A percentile compares a stretch with the other conserved stretches of the same genome.
Evolutionary conservation across 2,113 vertebrate species (phyloP).

Genomic region (Phocoena sinus): DNA sequence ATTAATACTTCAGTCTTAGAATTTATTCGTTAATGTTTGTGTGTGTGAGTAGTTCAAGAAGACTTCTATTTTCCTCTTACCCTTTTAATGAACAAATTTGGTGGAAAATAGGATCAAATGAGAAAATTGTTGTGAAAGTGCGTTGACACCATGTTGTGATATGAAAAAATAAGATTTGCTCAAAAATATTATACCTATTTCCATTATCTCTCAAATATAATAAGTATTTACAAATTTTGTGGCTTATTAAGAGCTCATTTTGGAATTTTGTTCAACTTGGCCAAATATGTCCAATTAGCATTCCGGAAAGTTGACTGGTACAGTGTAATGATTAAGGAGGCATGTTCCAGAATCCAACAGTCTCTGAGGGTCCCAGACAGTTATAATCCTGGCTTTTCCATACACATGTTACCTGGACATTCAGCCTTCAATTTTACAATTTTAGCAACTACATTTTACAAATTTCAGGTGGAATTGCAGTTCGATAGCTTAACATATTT

Average conservation of each 20-base stretch:
- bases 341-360: neutral
- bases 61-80: neutral
- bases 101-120: neutral
- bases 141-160: neutral
- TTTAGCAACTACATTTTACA: neutral
- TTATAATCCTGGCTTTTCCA: neutral
- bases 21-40: neutral
- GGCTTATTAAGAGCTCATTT: neutral
- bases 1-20: neutral
- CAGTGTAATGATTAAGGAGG: neutral
- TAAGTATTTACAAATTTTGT: neutral
- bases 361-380: neutral
- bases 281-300: neutral
- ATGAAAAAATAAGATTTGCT: neutral
- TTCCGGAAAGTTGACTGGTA: neutral
- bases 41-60: neutral
- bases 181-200: neutral
- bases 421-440: neutral
- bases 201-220: neutral
- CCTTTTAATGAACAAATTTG: neutral
- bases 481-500: neutral
- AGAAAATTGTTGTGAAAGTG: neutral
- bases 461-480: neutral
- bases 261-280: neutral
- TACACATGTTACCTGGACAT: neutral